phyloP scores from a whole-genome alignment of 2,797 vertebrate genomes.

The Urosaurus nigricauda region DNA sequence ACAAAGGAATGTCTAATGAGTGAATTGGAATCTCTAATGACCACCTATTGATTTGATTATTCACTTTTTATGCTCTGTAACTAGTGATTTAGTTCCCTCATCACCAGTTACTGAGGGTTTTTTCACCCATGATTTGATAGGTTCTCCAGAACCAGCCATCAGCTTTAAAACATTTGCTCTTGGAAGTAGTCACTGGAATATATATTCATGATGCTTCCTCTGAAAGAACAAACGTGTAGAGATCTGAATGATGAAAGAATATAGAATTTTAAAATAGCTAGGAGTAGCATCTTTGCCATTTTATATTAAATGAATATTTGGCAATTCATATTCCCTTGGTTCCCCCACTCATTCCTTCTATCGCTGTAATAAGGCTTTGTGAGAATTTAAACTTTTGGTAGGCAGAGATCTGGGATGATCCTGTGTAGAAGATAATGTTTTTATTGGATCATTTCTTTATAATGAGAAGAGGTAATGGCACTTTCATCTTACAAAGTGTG shows the following conservation, averaged over 20 bases:
- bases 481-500: background rate
- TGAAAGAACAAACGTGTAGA: background rate
- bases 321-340: background rate
- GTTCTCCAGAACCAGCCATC: background rate
- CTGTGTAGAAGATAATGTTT: background rate
- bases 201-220: background rate
- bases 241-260: background rate
- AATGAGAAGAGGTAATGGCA: background rate
- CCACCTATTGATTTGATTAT: conserved; percentile 29
- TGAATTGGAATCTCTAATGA: conserved; percentile 4
- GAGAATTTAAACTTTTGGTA: background rate
- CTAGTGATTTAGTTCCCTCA: background rate
- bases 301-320: background rate
- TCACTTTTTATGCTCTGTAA: background rate
- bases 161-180: background rate
- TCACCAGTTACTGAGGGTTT: background rate
- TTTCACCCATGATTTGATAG: background rate
- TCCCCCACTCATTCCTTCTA: background rate
- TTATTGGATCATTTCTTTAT: background rate
- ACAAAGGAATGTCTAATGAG: background rate
- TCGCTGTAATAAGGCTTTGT: background rate
- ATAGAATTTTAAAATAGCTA: background rate
- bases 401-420: background rate
- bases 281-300: background rate
- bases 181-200: background rate